Evolutionary conservation across 2,888 invertebrate species (phyloP), one percentile per base, ranked within the genome.

Genomic region (Nomada flava): DNA sequence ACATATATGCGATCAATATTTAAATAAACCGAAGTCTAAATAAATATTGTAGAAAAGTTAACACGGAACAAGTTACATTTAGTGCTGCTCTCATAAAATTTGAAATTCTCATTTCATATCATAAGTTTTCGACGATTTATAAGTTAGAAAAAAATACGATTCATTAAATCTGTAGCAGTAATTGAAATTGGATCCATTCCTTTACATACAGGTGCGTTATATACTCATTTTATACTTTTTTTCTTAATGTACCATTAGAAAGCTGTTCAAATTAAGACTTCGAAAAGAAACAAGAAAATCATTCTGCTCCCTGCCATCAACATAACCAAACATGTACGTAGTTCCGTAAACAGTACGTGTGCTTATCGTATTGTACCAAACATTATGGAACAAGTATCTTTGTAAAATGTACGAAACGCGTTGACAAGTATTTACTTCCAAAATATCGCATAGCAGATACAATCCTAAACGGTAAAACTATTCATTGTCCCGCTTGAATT

Each of bases 401-500:
- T 70, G 47, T 3, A 36, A 75, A 76, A 23, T 57, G 20, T 50
- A 65, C 20, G 18, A 71, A 64, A 60, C n/a, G 68, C 57, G 52
- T 52, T 55, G 26, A 59, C 29, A 68, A 71, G 47, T 60, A 55
- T 57, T 53, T 53, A 18, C 60, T 9, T 26, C n/a, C 11, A 2
- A 53, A 29, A 23, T 71, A 77, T 76, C 59, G 68, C 36, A 63
- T 29, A 69, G 68, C 67, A 82, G 86, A 88, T 86, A 74, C 64
- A 86, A 85, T 73, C 67, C 84, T 78, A 62, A 78, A 75, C 55
- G 73, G 63, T 79, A 76, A 72, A 89, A 76, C 73, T 79, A 79
- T 88, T 80, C 59, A 79, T 80, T 84, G 90, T 92, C 92, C 92
- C 92, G 92, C 92, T 93, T 91, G 90, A 93, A 93, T 90, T 89